Conservation (phyloP, 2,797 vertebrate species). For the Hylomyscus alleni region DNA sequence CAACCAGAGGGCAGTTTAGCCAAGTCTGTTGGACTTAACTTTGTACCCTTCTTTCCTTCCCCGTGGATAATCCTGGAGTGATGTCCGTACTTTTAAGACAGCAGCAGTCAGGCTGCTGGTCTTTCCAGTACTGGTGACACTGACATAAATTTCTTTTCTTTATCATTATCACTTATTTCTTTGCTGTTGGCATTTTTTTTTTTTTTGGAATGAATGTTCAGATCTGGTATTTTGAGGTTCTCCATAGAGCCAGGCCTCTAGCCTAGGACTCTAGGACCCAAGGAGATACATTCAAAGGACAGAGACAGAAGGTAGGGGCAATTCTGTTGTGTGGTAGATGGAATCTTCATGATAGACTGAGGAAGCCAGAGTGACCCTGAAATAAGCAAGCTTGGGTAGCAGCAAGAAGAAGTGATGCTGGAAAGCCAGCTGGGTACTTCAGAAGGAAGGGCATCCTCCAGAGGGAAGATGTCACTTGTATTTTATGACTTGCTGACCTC, state of each 20-base stretch:
- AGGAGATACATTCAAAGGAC: neutral
- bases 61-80: neutral
- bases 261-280: neutral
- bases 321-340: neutral
- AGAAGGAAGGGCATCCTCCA: neutral
- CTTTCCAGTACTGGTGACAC: neutral
- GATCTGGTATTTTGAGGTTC: neutral
- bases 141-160: neutral
- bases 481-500: neutral
- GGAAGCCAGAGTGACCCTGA: neutral
- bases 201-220: neutral
- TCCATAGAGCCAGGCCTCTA: neutral
- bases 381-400: neutral
- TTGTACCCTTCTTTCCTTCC: neutral
- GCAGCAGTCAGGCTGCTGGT: neutral
- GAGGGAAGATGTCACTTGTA: neutral
- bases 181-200: neutral
- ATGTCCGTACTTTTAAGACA: neutral
- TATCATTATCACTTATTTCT: neutral
- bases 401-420: neutral
- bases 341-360: neutral
- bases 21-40: neutral
- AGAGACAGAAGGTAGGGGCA: neutral
- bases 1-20: neutral
- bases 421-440: neutral